phyloP scores from a whole-genome alignment of 2,113 vertebrate species.

The Paramisgurnus dabryanus region DNA sequence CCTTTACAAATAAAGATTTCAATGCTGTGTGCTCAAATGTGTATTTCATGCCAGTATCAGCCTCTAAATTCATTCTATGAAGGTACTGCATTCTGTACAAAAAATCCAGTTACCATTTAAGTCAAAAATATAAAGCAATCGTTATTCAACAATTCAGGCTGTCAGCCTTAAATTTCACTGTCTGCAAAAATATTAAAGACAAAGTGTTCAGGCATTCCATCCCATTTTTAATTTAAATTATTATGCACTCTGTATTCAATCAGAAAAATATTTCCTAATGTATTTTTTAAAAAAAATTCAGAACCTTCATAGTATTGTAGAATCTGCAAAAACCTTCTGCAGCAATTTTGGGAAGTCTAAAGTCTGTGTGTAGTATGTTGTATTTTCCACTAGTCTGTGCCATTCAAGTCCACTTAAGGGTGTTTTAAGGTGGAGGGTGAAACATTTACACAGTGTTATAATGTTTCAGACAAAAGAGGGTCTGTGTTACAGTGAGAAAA shows the following conservation, averaged over 20 bases:
- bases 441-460: conserved; percentile 75
- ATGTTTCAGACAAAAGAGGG: conserved; percentile 72
- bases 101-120: neutral
- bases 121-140: neutral
- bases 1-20: conserved; percentile 43
- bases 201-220: neutral
- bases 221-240: neutral
- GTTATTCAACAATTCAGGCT: neutral
- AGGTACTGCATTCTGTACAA: conserved; percentile 61
- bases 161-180: neutral
- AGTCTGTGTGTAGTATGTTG: conserved; percentile 28
- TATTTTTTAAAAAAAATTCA: too few species aligned
- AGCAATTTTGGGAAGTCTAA: conserved; percentile 64
- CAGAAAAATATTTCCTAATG: neutral
- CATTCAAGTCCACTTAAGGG: conserved; percentile 75
- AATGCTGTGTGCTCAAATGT: conserved; percentile 36
- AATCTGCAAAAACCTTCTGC: conserved; percentile 65
- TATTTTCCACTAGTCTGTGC: conserved; percentile 67
- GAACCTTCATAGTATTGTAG: conserved; percentile 66
- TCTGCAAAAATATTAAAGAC: neutral
- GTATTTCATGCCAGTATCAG: conserved; percentile 48
- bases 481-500: conserved; percentile 68
- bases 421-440: conserved; percentile 60
- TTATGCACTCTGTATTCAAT: neutral
- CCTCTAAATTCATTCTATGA: conserved; percentile 61